Conservation (phyloP, 2,888 invertebrate genomes). For the Drosophila sordidapex region DNA sequence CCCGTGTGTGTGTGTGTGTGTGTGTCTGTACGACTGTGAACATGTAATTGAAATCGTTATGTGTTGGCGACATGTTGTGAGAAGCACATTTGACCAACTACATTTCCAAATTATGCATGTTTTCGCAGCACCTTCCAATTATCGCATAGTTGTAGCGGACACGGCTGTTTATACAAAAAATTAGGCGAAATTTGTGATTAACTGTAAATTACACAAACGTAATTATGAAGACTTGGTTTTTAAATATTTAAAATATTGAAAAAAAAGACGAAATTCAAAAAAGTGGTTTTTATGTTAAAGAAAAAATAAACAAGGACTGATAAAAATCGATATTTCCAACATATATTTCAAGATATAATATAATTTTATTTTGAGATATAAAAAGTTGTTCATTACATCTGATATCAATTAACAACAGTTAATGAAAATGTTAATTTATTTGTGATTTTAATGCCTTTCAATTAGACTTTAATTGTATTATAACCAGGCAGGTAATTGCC, state of each 20-base stretch:
- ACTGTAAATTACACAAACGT: not conserved
- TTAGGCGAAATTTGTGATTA: not conserved
- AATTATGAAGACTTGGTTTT: not conserved
- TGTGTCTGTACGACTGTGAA: constrained; percentile 3
- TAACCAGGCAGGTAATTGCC: constrained; percentile 26
- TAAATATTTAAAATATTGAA: not conserved
- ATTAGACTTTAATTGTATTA: constrained; percentile 38
- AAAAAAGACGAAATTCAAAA: no score
- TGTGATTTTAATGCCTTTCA: constrained; percentile 21
- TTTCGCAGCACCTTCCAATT: constrained; percentile 20
- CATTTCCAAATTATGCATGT: constrained; percentile 13
- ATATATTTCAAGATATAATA: no score
- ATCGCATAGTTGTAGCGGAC: constrained; percentile 1
- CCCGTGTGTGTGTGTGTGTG: constrained; percentile 13
- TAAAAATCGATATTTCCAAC: not conserved
- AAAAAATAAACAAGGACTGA: not conserved
- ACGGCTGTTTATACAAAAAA: constrained; percentile 2
- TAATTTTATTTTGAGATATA: not conserved
- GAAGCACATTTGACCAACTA: constrained; percentile 55
- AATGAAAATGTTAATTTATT: not conserved
- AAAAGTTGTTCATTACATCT: not conserved
- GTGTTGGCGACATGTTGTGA: constrained; percentile 40
- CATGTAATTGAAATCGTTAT: constrained; percentile 62
- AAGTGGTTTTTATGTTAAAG: no score
- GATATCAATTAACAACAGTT: not conserved